Base-by-base conservation (phyloP, 1,140 invertebrate genomes). In the Diplogasteroides magnus region DNA sequence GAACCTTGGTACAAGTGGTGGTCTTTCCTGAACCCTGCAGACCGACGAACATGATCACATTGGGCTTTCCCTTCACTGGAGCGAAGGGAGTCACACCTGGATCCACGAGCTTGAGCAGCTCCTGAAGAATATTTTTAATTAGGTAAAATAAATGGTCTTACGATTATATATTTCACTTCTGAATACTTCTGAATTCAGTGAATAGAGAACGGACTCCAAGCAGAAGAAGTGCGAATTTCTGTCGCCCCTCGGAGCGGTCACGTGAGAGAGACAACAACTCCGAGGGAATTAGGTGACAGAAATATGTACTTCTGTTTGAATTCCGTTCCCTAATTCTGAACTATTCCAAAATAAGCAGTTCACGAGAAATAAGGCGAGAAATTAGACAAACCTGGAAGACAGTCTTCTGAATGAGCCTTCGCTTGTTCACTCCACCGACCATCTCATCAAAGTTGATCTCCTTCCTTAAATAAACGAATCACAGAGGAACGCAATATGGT, bases 1-100 rank as follows among this genome's bases (percentile, higher is more conserved):
- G 11, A 75, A 87, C 87, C 81, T 99, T 99, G 77, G 96, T 98
- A 88, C 97, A 99, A 27, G 95, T 97, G 55, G 97, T 99, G 1
- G 97, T 99, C 88, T 99, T 99, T 79, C 97, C 97, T 73, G 94
- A 95, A 74, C 97, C 97, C 77, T 89, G 96, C 1, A 99, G 87
- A 83, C 97, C 97, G 68, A 99, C 97, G 88, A 99, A 99, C 97
- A 99, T 99, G 75, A 99, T 94, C 15, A 99, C 86, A 87, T 98
- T 99, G 60, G 91, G 88, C 81, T 90, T 90, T 56, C 93, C 94
- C 88, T 98, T 99, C 0, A 91, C 86, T 72, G 97, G 97, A 77
- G 93, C 91, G 86, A 92, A 97, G 11, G 94, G 91, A 85, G 97
- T 97, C 1, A 98, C 94, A 67, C 93, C 93, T 68, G 97, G 95